These are phyloP conservation scores for Rhaphigaster nebulosa DNA, from an alignment of 2,888 invertebrate species.

Conservation along the genomic window DNA sequence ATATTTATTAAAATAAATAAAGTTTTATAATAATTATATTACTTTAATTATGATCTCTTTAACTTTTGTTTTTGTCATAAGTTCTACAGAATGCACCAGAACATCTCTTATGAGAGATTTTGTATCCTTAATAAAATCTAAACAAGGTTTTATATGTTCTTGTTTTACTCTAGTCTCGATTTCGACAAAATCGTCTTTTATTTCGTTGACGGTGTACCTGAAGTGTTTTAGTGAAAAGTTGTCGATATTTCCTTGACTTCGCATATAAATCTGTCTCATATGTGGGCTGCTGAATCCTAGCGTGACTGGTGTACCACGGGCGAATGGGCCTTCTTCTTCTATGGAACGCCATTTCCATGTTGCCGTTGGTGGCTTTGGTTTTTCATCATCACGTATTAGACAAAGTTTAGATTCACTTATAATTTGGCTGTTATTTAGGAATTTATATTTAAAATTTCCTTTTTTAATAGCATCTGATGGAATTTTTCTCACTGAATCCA, in stretches of 20 bases:
- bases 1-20: constrained; percentile 33
- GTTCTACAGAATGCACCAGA: constrained; percentile 38
- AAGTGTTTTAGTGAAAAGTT: constrained; percentile 47
- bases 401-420: constrained; percentile 38
- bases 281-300: constrained; percentile 48
- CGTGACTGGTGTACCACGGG: background rate
- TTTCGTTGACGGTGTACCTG: constrained; percentile 27
- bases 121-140: constrained; percentile 34
- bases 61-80: constrained; percentile 40
- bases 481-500: background rate
- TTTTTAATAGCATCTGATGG: background rate
- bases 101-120: constrained; percentile 44
- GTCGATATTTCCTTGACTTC: background rate
- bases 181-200: constrained; percentile 43
- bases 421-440: background rate
- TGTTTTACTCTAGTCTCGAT: constrained; percentile 33
- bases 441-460: background rate
- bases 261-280: constrained; percentile 34
- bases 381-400: constrained; percentile 47
- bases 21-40: constrained; percentile 11
- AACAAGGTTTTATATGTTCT: constrained; percentile 34
- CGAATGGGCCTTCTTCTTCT: constrained; percentile 35
- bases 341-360: constrained; percentile 26
- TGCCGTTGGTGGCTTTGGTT: background rate
- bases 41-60: constrained; percentile 46